Evolutionary conservation across 1,140 invertebrate species (phyloP).

Genomic region (Psix sp.): DNA sequence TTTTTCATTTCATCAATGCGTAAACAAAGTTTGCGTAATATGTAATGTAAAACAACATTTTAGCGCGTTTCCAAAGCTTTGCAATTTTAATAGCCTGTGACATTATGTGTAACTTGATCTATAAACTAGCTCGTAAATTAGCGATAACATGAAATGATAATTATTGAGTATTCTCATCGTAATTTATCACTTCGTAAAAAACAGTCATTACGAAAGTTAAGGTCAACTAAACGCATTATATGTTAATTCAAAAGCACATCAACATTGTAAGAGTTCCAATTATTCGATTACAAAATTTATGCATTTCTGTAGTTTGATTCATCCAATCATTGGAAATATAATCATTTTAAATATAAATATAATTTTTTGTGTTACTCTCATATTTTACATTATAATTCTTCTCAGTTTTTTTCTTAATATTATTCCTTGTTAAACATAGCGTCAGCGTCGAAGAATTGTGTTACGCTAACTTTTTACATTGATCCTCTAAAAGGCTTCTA

Average conservation of each 20-base stretch:
- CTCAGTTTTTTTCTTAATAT: slow-evolving; percentile 9
- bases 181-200: slow-evolving; percentile 26
- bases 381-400: slow-evolving; percentile 1
- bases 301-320: too few relatives aligned
- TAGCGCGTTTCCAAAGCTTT: too few relatives aligned
- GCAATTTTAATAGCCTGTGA: slow-evolving; percentile 45
- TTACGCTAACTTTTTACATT: slow-evolving; percentile 50
- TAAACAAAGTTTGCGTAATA: too few relatives aligned
- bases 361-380: too few relatives aligned
- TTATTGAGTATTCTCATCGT: slow-evolving; percentile 21
- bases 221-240: too few relatives aligned
- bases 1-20: slow-evolving; percentile 1
- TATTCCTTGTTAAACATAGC: slow-evolving; percentile 36
- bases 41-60: slow-evolving; percentile 14
- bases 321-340: too few relatives aligned
- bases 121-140: slow-evolving; percentile 10
- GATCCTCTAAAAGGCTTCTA: slow-evolving; percentile 42
- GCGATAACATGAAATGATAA: slow-evolving; percentile 27
- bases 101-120: slow-evolving; percentile 29
- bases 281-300: too few relatives aligned
- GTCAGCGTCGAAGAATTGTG: slow-evolving; percentile 39
- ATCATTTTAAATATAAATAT: too few relatives aligned
- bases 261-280: too few relatives aligned
- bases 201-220: too few relatives aligned
- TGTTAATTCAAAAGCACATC: too few relatives aligned